phyloP scores from a whole-genome alignment of 1,140 invertebrate species.

The Drosophila rufa region DNA sequence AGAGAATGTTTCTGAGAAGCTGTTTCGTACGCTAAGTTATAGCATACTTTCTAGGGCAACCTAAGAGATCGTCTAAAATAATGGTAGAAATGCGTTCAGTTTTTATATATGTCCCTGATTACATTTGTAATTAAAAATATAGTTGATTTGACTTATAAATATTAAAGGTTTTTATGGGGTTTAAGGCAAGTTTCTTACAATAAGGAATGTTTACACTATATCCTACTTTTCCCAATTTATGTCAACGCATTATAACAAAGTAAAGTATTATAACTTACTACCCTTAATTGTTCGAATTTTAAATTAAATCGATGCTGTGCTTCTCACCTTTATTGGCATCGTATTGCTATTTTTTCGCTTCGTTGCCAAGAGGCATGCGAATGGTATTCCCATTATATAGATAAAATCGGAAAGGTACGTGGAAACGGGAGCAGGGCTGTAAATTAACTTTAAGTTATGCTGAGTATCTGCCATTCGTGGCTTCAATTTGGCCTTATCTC shows the following conservation, averaged over 20 bases:
- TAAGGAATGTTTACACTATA: not conserved
- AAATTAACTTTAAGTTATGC: constrained; percentile 30
- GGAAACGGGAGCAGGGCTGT: not conserved
- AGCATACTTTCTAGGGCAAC: constrained; percentile 21
- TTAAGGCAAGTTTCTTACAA: not conserved
- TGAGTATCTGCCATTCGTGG: constrained; percentile 36
- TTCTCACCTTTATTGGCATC: constrained; percentile 1
- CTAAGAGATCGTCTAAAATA: not conserved
- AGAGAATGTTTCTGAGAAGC: constrained; percentile 3
- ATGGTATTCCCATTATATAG: not conserved
- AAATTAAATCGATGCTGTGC: not conserved
- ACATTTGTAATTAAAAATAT: not conserved
- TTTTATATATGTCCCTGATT: no score
- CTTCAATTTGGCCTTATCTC: constrained; percentile 22
- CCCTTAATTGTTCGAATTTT: not conserved
- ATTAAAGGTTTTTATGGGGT: not conserved
- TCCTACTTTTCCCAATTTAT: no score
- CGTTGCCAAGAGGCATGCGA: not conserved
- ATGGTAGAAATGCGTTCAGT: no score
- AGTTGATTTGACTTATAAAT: no score
- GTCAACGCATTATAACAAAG: no score
- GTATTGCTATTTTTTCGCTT: not conserved
- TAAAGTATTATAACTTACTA: no score
- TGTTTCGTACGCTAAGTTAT: constrained; percentile 10
- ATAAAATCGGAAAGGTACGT: constrained; percentile 1